Evolutionary conservation across 37 sponge, comb jelly and placozoan genomes (phyloP), one percentile per base, ranked within the genome.

Genomic region (Geodia barretti): DNA sequence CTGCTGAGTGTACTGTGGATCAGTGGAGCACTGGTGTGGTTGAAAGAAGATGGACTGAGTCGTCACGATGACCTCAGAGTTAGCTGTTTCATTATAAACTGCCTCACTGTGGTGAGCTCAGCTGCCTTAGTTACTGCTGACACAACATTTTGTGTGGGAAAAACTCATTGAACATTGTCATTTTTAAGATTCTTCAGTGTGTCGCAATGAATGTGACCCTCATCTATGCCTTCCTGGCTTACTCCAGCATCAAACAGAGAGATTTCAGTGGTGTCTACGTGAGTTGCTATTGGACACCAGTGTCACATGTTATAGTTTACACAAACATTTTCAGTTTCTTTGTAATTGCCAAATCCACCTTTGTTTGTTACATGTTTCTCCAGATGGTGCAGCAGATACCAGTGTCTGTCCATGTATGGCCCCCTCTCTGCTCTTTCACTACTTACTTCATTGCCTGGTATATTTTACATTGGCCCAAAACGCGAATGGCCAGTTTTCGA

Each of bases 81-180:
- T 26, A 41, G 75, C 59, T 83, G 83, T 42, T 39, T 83, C 1
- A n/a, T 37, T 9, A 58, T 66, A 26, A 75, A 75, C 29, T 36
- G 74, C 36, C 19, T 42, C 31, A 83, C 75, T 23, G 59, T 83
- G n/a, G 83, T 83, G 43, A 83, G 81, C 41, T n/a, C n/a, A n/a
- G n/a, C n/a, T n/a, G n/a, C n/a, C n/a, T n/a, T n/a, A n/a, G n/a
- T n/a, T n/a, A n/a, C n/a, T n/a, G n/a, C n/a, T n/a, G n/a, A n/a
- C n/a, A n/a, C n/a, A 28, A 11, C 9, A 29, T 42, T 58, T 7
- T 43, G 41, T 19, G n/a, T 64, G n/a, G n/a, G n/a, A n/a, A n/a
- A n/a, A n/a, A n/a, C n/a, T n/a, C n/a, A n/a, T n/a, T n/a, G n/a
- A n/a, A n/a, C n/a, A n/a, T n/a, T n/a, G n/a, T n/a, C n/a, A n/a